phyloP scores from a whole-genome alignment of 2,113 vertebrate species.

The Diphyllodes magnificus region DNA sequence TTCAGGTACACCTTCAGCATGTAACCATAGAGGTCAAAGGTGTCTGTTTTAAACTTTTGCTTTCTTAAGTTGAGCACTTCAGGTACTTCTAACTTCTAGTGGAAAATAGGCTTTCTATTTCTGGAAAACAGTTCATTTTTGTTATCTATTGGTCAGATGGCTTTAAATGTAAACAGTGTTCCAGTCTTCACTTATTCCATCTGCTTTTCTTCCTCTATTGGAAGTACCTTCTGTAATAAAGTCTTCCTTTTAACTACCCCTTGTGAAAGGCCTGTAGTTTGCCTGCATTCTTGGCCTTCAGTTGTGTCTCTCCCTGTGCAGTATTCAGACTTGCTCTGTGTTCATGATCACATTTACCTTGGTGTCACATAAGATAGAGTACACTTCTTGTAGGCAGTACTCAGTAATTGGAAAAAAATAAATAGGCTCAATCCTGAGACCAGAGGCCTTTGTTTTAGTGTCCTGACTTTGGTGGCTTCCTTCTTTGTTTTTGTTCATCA shows the following conservation, averaged over 20 bases:
- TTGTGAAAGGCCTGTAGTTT: neutral
- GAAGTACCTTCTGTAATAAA: neutral
- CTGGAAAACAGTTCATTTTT: neutral
- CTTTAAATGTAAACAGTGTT: neutral
- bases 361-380: neutral
- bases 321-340: neutral
- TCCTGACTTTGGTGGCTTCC: neutral
- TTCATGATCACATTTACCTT: neutral
- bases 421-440: neutral
- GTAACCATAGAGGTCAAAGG: neutral
- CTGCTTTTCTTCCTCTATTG: neutral
- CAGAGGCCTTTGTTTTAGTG: neutral
- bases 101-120: neutral
- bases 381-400: neutral
- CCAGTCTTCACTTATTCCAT: neutral
- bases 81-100: neutral
- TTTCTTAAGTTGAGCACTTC: neutral
- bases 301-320: neutral
- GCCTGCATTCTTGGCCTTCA: neutral
- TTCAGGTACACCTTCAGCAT: neutral
- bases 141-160: neutral
- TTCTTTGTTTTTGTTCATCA: neutral
- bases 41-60: neutral
- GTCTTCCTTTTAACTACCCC: neutral
- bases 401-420: neutral